These are phyloP conservation scores for Trochalopteron elliotii DNA, from an alignment of 2,113 vertebrate species.

Conservation along the genomic window DNA sequence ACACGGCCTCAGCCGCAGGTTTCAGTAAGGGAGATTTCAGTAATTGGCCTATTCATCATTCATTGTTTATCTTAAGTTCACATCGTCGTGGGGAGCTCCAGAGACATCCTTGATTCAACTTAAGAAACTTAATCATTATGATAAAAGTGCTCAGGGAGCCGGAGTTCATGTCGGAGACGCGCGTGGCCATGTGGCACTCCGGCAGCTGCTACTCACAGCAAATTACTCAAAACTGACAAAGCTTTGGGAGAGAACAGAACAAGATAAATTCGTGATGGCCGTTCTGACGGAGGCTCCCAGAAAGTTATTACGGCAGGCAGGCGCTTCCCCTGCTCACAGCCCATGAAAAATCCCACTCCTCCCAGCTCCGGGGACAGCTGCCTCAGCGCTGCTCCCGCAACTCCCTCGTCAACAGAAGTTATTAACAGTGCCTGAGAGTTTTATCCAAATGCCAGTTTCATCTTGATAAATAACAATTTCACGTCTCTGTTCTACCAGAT, in stretches of 20 bases:
- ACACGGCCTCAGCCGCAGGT: background rate
- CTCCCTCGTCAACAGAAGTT: constrained; percentile 44
- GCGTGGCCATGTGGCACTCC: background rate
- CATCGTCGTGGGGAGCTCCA: background rate
- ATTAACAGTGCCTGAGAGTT: background rate
- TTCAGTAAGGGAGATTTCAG: background rate
- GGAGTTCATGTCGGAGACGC: background rate
- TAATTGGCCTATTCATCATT: constrained; percentile 60
- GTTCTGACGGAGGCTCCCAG: background rate
- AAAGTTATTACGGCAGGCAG: background rate
- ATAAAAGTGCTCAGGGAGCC: constrained; percentile 33
- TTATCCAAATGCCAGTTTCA: constrained; percentile 45
- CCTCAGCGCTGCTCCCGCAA: background rate
- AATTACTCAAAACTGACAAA: constrained; percentile 39
- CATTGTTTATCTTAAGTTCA: constrained; percentile 61
- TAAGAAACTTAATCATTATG: constrained; percentile 58
- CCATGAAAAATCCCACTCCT: background rate
- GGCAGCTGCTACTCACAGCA: background rate
- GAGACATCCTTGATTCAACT: constrained; percentile 50
- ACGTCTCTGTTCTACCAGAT: constrained; percentile 3
- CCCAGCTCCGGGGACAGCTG: background rate
- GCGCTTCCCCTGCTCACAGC: background rate
- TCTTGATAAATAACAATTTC: constrained; percentile 47
- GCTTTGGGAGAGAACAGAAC: background rate
- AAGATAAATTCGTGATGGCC: constrained; percentile 8